These are phyloP conservation scores for Acridotheres tristis DNA, from an alignment of 2,797 vertebrate genomes.

Conservation along the genomic window DNA sequence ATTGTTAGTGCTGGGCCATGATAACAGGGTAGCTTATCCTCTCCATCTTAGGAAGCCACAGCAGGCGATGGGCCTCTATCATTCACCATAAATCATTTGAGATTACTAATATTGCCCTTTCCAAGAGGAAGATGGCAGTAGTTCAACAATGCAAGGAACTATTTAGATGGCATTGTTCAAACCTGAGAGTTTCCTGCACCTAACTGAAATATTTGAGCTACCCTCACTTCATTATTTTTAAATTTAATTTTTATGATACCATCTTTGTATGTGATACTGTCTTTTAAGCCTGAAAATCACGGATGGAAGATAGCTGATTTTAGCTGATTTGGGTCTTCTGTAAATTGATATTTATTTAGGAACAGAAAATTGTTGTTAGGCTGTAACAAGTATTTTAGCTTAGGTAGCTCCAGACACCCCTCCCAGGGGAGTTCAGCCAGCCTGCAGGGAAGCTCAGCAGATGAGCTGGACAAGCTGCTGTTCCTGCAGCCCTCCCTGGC, in stretches of 20 bases:
- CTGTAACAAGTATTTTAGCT: background rate
- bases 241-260: background rate
- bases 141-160: background rate
- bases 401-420: background rate
- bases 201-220: background rate
- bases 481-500: background rate
- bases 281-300: background rate
- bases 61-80: background rate
- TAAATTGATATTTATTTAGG: background rate
- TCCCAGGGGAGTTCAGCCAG: background rate
- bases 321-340: background rate
- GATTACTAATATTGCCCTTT: background rate
- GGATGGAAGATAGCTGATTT: background rate
- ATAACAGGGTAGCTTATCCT: background rate
- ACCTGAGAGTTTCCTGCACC: background rate
- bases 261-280: background rate
- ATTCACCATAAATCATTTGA: background rate
- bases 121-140: background rate
- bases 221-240: background rate
- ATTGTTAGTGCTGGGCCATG: background rate
- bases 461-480: background rate
- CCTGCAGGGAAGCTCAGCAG: background rate
- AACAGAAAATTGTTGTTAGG: background rate
- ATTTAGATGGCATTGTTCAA: background rate
- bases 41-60: background rate